phyloP scores from a whole-genome alignment of 2,113 vertebrate genomes.

The Setophaga coronata region DNA sequence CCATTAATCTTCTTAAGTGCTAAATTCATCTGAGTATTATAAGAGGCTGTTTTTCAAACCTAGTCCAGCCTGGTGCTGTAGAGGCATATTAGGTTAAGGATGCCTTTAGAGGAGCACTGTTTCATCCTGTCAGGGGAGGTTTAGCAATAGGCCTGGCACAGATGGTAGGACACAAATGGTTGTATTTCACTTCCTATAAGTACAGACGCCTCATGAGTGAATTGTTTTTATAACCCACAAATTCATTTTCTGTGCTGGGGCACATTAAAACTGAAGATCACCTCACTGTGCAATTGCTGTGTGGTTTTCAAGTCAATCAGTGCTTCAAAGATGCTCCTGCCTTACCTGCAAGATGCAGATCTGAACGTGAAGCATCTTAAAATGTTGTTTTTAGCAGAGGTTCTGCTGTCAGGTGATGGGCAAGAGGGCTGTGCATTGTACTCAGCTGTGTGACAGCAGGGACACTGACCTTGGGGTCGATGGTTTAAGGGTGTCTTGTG shows the following conservation, averaged over 20 bases:
- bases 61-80: constrained; percentile 30
- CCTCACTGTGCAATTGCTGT: not conserved
- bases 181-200: not conserved
- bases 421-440: not conserved
- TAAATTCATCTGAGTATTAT: constrained; percentile 64
- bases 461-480: accelerated
- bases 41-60: constrained; percentile 68
- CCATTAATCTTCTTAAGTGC: constrained; percentile 80
- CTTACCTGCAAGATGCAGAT: not conserved
- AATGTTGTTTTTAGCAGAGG: not conserved
- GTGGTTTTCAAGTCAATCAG: constrained; percentile 12
- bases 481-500: not conserved
- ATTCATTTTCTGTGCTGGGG: not conserved
- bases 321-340: constrained; percentile 9
- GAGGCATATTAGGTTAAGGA: constrained; percentile 32
- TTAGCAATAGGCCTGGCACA: constrained; percentile 30
- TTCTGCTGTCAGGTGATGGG: not conserved
- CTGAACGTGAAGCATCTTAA: not conserved
- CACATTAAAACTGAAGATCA: not conserved
- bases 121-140: constrained; percentile 28
- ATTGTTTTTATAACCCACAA: constrained; percentile 1
- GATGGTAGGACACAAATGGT: not conserved
- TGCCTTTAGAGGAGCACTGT: constrained; percentile 3
- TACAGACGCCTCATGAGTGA: not conserved
- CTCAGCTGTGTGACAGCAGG: not conserved